A percentile compares a stretch with the other conserved stretches of the same genome.
These are phyloP conservation scores for Diuraphis noxia DNA, from an alignment of 1,140 invertebrate species.

Conservation along the genomic window DNA sequence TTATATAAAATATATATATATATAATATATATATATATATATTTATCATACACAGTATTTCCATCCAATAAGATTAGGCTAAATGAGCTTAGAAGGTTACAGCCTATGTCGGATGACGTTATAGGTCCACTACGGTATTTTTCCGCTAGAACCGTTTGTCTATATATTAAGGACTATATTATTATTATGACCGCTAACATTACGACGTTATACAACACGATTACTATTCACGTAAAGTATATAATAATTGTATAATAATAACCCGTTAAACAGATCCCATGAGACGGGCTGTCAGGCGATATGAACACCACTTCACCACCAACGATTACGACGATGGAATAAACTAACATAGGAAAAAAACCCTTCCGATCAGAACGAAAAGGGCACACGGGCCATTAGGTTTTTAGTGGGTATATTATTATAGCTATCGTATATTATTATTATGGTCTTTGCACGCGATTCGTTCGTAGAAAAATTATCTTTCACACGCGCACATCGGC, in stretches of 20 bases:
- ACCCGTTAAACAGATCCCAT: not conserved
- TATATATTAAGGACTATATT: too few species aligned
- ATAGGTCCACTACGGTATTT: too few species aligned
- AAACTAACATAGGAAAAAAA: not conserved
- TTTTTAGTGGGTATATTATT: constrained; percentile 31
- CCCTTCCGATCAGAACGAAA: not conserved
- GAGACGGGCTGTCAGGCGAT: not conserved
- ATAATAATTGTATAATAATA: constrained; percentile 12
- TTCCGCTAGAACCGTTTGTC: too few species aligned
- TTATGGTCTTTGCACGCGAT: constrained; percentile 16
- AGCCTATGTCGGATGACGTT: not conserved
- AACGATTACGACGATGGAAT: not conserved
- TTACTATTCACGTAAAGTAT: not conserved
- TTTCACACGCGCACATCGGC: not conserved
- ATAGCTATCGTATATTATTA: not conserved
- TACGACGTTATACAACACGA: too few species aligned
- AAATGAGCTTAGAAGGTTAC: not conserved
- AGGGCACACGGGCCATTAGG: not conserved
- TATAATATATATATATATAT: not conserved
- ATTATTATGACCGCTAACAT: too few species aligned
- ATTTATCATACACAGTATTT: not conserved
- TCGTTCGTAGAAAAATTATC: not conserved
- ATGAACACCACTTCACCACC: not conserved
- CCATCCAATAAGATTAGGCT: not conserved
- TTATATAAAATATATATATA: too few species aligned